phyloP scores from a whole-genome alignment of 2,113 vertebrate species.

The Cephalopterus ornatus region DNA sequence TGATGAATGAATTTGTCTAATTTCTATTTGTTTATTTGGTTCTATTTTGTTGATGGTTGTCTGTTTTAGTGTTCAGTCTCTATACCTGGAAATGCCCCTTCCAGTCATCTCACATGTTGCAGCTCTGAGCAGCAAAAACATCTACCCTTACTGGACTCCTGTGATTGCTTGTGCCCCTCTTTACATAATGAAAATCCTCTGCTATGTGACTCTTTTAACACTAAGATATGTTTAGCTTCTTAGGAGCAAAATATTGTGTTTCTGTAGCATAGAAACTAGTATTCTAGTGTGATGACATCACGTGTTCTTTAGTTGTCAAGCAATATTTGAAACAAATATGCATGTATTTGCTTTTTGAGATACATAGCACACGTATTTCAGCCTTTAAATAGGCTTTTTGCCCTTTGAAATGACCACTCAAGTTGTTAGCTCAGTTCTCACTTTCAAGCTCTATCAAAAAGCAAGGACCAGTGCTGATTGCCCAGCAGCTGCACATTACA shows the following conservation, averaged over 20 bases:
- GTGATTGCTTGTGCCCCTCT: not conserved
- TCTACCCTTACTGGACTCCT: not conserved
- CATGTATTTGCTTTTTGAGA: not conserved
- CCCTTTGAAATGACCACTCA: not conserved
- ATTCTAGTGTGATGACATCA: not conserved
- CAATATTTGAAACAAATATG: not conserved
- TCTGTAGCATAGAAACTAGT: not conserved
- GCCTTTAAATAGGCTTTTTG: slow-evolving; percentile 12
- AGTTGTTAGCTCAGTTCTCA: slow-evolving; percentile 7
- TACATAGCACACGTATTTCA: slow-evolving; percentile 28
- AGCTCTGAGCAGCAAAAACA: not conserved
- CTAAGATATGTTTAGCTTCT: not conserved
- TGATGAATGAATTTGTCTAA: not conserved
- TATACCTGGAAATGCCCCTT: not conserved
- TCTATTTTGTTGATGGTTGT: not conserved
- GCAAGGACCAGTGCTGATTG: not conserved
- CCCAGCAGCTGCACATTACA: not conserved
- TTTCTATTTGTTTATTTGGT: not conserved
- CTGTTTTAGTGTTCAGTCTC: not conserved
- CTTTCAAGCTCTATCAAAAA: not conserved
- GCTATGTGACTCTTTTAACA: not conserved
- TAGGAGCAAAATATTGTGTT: slow-evolving; percentile 1
- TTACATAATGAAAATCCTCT: not conserved
- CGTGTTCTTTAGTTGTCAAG: not conserved
- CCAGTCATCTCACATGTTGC: not conserved